Evolutionary conservation across 2,113 vertebrate genomes (phyloP).

Genomic region (Cyanoliseus patagonus): DNA sequence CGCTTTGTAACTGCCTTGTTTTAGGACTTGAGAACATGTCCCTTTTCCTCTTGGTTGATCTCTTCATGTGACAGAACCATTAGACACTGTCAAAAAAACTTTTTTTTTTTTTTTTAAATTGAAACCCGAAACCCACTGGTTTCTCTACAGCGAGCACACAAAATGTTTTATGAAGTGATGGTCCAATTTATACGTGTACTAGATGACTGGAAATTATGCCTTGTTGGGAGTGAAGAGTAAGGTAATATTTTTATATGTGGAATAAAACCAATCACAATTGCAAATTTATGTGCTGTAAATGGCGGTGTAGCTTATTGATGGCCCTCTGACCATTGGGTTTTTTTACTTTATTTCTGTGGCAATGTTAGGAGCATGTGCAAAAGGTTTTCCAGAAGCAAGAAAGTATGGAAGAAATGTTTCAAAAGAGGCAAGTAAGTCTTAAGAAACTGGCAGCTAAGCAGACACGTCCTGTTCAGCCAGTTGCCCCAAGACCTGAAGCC

Average conservation of each 20-base stretch:
- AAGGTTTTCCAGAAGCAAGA: constrained; percentile 92
- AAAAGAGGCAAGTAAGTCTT: constrained; percentile 91
- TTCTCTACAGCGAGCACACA: not conserved
- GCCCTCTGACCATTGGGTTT: not conserved
- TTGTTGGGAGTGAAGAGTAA: not conserved
- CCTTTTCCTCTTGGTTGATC: not conserved
- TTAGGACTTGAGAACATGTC: not conserved
- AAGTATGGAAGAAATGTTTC: constrained; percentile 95
- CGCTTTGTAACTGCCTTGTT: not conserved
- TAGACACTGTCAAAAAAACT: not conserved
- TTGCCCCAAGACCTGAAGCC: constrained; percentile 94
- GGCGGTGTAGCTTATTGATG: not conserved
- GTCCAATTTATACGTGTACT: not conserved
- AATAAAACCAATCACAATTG: not conserved
- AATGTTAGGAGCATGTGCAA: constrained; percentile 85
- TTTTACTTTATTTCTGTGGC: not conserved
- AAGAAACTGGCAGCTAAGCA: constrained; percentile 97
- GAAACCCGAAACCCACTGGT: not conserved
- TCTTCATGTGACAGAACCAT: not conserved
- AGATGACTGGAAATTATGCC: not conserved
- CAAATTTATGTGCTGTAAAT: not conserved
- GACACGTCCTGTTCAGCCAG: constrained; percentile 92
- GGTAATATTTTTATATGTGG: not conserved
- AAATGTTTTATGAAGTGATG: not conserved
- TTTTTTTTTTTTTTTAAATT: accelerated